A percentile compares a stretch with the other conserved stretches of the same genome.
Conservation (phyloP, 1,140 invertebrate species). For the Galleria mellonella region DNA sequence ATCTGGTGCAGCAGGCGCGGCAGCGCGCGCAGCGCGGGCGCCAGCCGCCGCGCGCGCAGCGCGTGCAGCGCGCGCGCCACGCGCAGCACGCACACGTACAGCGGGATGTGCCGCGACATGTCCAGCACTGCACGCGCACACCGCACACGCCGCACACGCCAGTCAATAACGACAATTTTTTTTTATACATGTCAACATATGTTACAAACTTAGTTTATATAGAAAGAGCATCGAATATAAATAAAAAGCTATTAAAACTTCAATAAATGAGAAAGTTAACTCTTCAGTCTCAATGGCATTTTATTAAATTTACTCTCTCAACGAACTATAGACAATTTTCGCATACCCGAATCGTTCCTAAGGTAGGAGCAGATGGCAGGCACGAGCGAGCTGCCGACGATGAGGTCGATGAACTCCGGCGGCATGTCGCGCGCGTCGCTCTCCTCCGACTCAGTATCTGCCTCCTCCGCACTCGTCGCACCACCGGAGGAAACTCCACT, state of each 20-base stretch:
- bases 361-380: constrained; percentile 93
- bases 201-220: no score
- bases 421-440: constrained; percentile 75
- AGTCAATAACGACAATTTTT: no score
- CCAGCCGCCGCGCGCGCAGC: constrained; percentile 36
- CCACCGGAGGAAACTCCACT: constrained; percentile 2
- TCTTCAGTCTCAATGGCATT: no score
- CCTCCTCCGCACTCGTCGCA: constrained; percentile 23
- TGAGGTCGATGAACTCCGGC: constrained; percentile 81
- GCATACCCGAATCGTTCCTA: constrained; percentile 90
- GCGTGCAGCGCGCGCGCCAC: constrained; percentile 83
- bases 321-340: no score
- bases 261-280: no score
- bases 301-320: no score
- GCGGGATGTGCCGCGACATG: constrained; percentile 94
- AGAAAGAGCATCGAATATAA: no score
- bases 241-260: no score
- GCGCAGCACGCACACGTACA: constrained; percentile 90
- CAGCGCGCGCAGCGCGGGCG: constrained; percentile 66
- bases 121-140: constrained; percentile 82
- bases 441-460: constrained; percentile 52
- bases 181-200: no score
- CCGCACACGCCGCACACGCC: no score
- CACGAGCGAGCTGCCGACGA: constrained; percentile 88
- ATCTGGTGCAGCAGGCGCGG: constrained; percentile 86